phyloP scores from a whole-genome alignment of 2,113 vertebrate genomes.

The Urocynchramus pylzowi region DNA sequence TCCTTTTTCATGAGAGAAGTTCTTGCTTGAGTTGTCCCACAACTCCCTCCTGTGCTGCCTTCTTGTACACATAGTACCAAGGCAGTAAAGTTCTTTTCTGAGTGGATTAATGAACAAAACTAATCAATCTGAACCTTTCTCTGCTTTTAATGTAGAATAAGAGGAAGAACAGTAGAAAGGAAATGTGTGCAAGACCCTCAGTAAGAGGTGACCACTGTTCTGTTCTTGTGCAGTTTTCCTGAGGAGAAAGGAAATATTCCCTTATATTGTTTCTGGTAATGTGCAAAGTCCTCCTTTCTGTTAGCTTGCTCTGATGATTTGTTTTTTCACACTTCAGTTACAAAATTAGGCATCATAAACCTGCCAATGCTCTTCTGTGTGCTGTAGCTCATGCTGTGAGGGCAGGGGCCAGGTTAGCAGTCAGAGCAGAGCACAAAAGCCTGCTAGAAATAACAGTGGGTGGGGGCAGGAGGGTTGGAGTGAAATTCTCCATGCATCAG shows the following conservation, averaged over 20 bases:
- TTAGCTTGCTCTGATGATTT: neutral
- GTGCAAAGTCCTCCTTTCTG: neutral
- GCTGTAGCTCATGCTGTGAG: neutral
- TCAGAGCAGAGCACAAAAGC: neutral
- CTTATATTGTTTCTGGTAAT: neutral
- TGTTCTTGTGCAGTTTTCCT: neutral
- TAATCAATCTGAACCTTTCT: neutral
- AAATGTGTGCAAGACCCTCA: neutral
- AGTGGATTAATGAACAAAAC: neutral
- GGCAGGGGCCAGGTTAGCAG: neutral
- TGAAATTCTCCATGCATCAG: rapidly evolving
- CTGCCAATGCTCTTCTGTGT: neutral
- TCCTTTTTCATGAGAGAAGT: neutral
- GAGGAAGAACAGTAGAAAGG: neutral
- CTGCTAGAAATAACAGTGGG: neutral
- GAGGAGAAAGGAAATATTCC: too few relatives aligned
- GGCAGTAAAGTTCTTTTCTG: neutral
- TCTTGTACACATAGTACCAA: neutral
- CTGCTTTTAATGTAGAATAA: neutral
- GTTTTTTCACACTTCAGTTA: neutral
- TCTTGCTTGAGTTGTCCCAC: neutral
- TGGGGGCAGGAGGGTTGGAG: neutral
- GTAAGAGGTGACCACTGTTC: neutral
- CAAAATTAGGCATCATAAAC: neutral
- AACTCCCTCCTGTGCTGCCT: neutral